A percentile compares a stretch with the other conserved stretches of the same genome.
Evolutionary conservation across 2,888 invertebrate species (phyloP).

Genomic region (Nebria brevicollis): DNA sequence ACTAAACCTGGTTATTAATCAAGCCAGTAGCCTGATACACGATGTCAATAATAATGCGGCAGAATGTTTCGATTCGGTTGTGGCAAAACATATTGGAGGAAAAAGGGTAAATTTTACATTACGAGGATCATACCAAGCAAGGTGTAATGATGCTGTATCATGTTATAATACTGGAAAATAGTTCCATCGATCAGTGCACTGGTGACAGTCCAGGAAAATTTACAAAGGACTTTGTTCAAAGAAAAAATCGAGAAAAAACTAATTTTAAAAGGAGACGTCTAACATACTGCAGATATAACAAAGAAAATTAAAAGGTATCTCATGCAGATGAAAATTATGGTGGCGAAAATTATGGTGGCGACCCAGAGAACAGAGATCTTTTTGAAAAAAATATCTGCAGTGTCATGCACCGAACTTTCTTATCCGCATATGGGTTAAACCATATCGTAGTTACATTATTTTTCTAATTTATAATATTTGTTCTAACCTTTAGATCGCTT

Average conservation of each 20-base stretch:
- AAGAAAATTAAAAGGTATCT: not conserved
- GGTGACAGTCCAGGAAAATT: not conserved
- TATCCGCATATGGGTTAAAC: no score
- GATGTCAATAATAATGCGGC: slow-evolving; percentile 42
- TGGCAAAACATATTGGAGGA: slow-evolving; percentile 37
- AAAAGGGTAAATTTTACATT: slow-evolving; percentile 16
- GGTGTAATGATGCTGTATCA: slow-evolving; percentile 33
- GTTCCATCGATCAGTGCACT: slow-evolving; percentile 16
- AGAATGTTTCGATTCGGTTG: slow-evolving; percentile 32
- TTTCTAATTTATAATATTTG: no score
- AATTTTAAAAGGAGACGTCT: not conserved
- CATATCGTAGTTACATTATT: no score
- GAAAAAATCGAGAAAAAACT: slow-evolving; percentile 1
- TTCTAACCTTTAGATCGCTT: no score
- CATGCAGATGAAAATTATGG: slow-evolving; percentile 15
- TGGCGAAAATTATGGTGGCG: slow-evolving; percentile 8
- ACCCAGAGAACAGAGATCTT: slow-evolving; percentile 16
- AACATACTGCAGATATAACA: not conserved
- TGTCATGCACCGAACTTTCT: no score
- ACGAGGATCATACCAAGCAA: slow-evolving; percentile 35
- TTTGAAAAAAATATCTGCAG: slow-evolving; percentile 7
- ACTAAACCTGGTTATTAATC: slow-evolving; percentile 26
- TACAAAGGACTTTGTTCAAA: not conserved
- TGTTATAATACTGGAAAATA: slow-evolving; percentile 25
- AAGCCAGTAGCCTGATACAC: slow-evolving; percentile 27